Evolutionary conservation across 2,113 vertebrate species (phyloP), one percentile per base, ranked within the genome.

Genomic region (Cyrtonyx montezumae): DNA sequence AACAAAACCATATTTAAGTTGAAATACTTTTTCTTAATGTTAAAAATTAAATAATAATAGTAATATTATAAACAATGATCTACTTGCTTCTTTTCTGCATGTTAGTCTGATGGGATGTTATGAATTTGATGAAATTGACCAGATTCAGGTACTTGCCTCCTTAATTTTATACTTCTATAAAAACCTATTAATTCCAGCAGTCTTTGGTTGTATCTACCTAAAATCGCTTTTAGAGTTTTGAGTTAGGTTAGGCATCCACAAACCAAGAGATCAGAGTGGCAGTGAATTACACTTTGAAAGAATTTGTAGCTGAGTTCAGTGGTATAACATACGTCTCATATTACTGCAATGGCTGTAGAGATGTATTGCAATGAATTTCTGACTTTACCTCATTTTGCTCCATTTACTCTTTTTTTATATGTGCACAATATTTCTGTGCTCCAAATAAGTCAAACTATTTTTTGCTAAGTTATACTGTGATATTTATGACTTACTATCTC

Each of bases 241-340:
- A 87, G n/a, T 51, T 82, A 63, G 22, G 30, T 91, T 92, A 94
- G 42, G 93, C 83, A 82, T 63, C 28, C 58, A 36, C 48, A 68
- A 46, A 46, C 5, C 14, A 79, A 84, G 75, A 89, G 34, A 79
- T 18, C 9, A 76, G 36, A 55, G 25, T 61, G 20, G 56, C 22
- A 19, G 37, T 67, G 26, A 8, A 48, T 88, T 92, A 53, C 36
- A 7, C 66, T 92, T 42, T 75, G 61, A 62, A 85, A 94, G 85
- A 53, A 42, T 13, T 12, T 28, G 25, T 37, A 58, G 36, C 34
- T 79, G 8, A 88, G 66, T 58, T 79, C 70, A 40, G n/a, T 73
- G 67, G n/a, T 59, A 20, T 43, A 71, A 43, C 22, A 32, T 2
- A 12, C 55, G 48, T 61, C 0, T 1, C 26, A 2, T 62, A 42